These are phyloP conservation scores for Macroglossus sobrinus DNA, from an alignment of 2,113 vertebrate genomes.

Conservation along the genomic window DNA sequence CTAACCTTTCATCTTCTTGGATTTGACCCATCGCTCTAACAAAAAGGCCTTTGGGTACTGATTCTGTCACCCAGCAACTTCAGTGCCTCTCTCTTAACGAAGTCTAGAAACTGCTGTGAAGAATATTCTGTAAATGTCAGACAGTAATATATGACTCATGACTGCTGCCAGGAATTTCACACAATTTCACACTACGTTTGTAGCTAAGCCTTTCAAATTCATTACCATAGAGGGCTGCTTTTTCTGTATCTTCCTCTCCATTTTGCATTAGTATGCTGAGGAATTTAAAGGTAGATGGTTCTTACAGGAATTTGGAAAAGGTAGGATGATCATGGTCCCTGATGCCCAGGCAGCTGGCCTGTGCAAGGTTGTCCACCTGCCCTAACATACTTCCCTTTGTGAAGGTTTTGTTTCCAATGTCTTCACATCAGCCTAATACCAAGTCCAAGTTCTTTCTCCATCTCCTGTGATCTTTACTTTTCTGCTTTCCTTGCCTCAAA, in stretches of 20 bases:
- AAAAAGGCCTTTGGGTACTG: slow-evolving; percentile 10
- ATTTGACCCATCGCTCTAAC: slow-evolving; percentile 32
- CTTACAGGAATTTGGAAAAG: neutral
- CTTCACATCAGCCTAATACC: neutral
- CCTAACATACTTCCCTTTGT: neutral
- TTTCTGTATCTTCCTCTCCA: neutral
- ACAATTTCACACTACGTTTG: slow-evolving; percentile 55
- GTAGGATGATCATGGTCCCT: neutral
- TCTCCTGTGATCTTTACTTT: neutral
- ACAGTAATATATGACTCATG: slow-evolving; percentile 53
- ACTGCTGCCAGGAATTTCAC: slow-evolving; percentile 64
- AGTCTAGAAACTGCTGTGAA: slow-evolving; percentile 31
- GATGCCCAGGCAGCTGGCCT: neutral
- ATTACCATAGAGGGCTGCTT: slow-evolving; percentile 29
- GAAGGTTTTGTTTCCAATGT: neutral
- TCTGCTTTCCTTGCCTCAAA: neutral
- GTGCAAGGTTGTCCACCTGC: accelerated
- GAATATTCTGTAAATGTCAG: slow-evolving; percentile 64
- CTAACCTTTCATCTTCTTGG: neutral
- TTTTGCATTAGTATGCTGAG: neutral
- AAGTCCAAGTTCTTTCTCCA: neutral
- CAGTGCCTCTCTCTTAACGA: slow-evolving; percentile 17
- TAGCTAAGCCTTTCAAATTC: slow-evolving; percentile 45
- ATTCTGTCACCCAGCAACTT: neutral
- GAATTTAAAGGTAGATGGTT: neutral